Conservation (phyloP, 2,888 invertebrate species). For the Cistogaster globosa region DNA sequence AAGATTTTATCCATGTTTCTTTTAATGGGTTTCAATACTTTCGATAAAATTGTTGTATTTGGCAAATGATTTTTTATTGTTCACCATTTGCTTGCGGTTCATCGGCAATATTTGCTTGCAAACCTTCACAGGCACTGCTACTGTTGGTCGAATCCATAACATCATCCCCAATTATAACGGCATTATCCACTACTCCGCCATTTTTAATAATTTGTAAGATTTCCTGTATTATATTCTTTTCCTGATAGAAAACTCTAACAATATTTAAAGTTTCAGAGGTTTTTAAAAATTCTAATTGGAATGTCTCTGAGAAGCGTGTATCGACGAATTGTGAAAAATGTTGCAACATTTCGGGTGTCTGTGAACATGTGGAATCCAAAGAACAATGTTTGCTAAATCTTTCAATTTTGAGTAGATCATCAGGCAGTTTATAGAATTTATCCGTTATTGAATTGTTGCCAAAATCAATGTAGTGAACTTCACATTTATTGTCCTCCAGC, state of each 20-base stretch:
- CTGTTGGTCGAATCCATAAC: conserved; percentile 32
- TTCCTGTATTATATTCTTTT: conserved; percentile 78
- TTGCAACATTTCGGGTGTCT: conserved; percentile 86
- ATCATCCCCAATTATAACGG: conserved; percentile 16
- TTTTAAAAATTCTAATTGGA: conserved; percentile 81
- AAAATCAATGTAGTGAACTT: conserved; percentile 89
- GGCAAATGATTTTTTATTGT: conserved; percentile 9
- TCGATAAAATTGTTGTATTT: conserved; percentile 12
- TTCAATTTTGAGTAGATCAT: conserved; percentile 84
- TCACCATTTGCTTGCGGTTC: conserved; percentile 25
- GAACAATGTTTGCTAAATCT: conserved; percentile 86
- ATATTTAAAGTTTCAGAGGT: conserved; percentile 74
- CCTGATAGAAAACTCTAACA: conserved; percentile 80
- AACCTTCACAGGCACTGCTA: conserved; percentile 52
- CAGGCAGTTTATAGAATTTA: conserved; percentile 86
- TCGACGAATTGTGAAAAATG: conserved; percentile 87
- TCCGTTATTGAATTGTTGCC: conserved; percentile 86
- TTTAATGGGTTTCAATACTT: not conserved
- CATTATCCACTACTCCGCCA: not conserved
- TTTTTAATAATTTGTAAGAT: conserved; percentile 74
- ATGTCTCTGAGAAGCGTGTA: conserved; percentile 85
- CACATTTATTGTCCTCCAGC: conserved; percentile 88
- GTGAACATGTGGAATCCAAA: conserved; percentile 84
- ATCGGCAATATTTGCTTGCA: not conserved
- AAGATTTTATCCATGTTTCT: not conserved